Percentiles rank a stretch among this genome's conserved stretches.
Evolutionary conservation across 2,888 invertebrate species (phyloP).

Genomic region (Saturnia japonica): DNA sequence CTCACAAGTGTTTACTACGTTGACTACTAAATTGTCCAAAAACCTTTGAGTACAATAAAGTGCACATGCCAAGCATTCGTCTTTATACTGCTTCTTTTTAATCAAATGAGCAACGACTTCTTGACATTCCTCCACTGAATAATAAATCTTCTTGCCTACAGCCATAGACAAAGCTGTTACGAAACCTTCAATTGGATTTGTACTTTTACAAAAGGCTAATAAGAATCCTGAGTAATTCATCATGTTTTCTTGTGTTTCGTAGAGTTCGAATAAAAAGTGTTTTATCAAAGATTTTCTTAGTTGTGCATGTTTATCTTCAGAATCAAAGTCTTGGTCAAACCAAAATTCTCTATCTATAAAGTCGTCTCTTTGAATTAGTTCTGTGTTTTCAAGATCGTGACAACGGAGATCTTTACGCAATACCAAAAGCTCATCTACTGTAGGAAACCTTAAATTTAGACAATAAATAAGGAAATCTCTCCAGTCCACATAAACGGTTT

Average conservation of each 20-base stretch:
- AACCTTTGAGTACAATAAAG: conserved; percentile 57
- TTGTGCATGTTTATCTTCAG: conserved; percentile 43
- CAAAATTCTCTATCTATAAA: conserved; percentile 59
- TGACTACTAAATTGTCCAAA: conserved; percentile 53
- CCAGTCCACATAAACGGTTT: conserved; percentile 83
- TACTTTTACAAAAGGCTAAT: conserved; percentile 83
- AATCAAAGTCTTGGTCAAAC: conserved; percentile 65
- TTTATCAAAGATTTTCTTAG: conserved; percentile 71
- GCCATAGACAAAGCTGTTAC: conserved; percentile 81
- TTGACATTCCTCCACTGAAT: conserved; percentile 70
- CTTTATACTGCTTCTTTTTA: conserved; percentile 61
- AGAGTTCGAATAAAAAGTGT: conserved; percentile 82
- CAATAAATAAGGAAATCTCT: conserved; percentile 85
- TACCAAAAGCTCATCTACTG: conserved; percentile 75
- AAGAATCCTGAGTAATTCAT: conserved; percentile 85
- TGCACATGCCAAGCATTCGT: conserved; percentile 64
- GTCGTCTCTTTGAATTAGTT: conserved; percentile 58
- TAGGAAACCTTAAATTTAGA: conserved; percentile 80
- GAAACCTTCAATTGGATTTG: conserved; percentile 79
- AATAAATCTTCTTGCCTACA: conserved; percentile 79
- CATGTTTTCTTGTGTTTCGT: conserved; percentile 63
- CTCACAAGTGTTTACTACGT: conserved; percentile 61
- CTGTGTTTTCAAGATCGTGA: conserved; percentile 66
- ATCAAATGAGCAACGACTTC: conserved; percentile 68
- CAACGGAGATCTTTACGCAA: conserved; percentile 72